Conservation (phyloP, 2,888 invertebrate genomes). For the Tetropium fuscum region DNA sequence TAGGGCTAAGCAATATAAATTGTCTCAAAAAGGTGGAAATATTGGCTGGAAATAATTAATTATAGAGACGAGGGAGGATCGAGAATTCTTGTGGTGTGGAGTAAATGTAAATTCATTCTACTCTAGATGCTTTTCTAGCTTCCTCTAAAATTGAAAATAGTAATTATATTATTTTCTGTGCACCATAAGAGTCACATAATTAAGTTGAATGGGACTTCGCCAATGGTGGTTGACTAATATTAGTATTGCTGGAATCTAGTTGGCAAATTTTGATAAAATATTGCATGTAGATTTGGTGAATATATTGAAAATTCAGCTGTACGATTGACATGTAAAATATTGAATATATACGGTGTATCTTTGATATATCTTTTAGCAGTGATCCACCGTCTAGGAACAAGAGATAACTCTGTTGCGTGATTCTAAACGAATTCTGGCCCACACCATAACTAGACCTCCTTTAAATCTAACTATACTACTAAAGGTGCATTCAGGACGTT, state of each 20-base stretch:
- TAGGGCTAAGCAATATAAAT: constrained; percentile 20
- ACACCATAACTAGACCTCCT: background rate
- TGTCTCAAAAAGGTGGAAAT: constrained; percentile 6
- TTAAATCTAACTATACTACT: background rate
- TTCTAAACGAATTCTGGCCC: background rate
- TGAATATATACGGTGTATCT: no score
- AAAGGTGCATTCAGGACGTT: background rate
- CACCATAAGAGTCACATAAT: no score
- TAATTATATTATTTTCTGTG: no score
- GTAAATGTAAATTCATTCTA: no score
- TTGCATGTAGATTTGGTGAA: background rate
- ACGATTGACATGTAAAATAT: no score
- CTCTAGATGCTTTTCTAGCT: no score
- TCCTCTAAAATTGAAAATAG: no score
- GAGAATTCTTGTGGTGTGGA: no score
- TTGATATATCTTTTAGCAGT: background rate
- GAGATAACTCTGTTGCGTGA: background rate
- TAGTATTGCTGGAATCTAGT: background rate
- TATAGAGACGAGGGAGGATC: no score
- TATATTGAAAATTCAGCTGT: no score
- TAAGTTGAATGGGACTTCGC: no score
- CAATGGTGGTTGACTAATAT: no score
- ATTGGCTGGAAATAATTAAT: background rate
- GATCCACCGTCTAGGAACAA: background rate
- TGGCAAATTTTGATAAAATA: background rate